A percentile compares a stretch with the other conserved stretches of the same genome.
These are phyloP conservation scores for Mimachlamys varia DNA, from an alignment of 2,888 invertebrate genomes.

Conservation along the genomic window DNA sequence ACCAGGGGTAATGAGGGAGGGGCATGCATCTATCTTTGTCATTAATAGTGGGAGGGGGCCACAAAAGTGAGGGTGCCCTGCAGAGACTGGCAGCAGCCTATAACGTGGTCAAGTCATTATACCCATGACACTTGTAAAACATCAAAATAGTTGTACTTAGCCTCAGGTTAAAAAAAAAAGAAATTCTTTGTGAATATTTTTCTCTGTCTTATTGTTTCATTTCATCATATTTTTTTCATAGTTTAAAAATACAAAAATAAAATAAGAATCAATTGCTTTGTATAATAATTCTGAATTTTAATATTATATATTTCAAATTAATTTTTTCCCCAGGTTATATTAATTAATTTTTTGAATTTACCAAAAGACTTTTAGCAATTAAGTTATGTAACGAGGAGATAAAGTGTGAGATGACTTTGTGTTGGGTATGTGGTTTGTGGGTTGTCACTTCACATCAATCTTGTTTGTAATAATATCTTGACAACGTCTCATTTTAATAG, in stretches of 20 bases:
- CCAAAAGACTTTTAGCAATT: not conserved
- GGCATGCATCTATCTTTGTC: not conserved
- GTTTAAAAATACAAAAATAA: not conserved
- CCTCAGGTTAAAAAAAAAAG: too few species aligned
- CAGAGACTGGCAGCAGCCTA: not conserved
- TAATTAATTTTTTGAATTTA: not conserved
- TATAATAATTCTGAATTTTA: not conserved
- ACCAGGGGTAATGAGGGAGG: not conserved
- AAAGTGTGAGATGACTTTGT: not conserved
- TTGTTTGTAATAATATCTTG: not conserved
- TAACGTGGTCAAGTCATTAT: not conserved
- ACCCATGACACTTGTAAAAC: not conserved
- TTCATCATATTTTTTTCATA: not conserved
- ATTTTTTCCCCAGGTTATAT: not conserved
- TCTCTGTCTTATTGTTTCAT: not conserved
- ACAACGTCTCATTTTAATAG: constrained; percentile 15
- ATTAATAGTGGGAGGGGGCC: not conserved
- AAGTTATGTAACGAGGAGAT: not conserved
- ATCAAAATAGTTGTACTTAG: too few species aligned
- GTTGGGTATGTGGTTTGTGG: not conserved
- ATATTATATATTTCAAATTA: not conserved
- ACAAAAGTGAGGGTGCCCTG: not conserved
- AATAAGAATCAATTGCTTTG: not conserved
- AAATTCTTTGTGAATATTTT: too few species aligned
- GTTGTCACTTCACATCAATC: constrained; percentile 14